Evolutionary conservation across 1,140 invertebrate genomes (phyloP).

Genomic region (Yoshiicerus persimilis): DNA sequence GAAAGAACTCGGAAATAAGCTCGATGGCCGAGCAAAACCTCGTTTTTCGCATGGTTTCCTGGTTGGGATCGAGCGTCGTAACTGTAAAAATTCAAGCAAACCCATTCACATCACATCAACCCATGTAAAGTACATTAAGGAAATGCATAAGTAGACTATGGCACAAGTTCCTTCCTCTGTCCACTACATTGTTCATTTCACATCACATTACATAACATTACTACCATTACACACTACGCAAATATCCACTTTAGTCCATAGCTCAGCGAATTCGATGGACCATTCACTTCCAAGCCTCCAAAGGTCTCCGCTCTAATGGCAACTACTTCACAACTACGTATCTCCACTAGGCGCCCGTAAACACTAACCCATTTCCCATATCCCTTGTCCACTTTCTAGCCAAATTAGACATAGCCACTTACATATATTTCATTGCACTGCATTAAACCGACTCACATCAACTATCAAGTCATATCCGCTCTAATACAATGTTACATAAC

Average conservation of each 20-base stretch:
- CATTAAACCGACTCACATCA: neutral
- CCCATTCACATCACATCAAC: neutral
- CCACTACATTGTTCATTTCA: slow-evolving; percentile 26
- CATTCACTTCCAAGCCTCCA: neutral
- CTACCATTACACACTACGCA: neutral
- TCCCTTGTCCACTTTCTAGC: neutral
- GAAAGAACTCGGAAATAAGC: slow-evolving; percentile 60
- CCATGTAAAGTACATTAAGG: slow-evolving; percentile 9
- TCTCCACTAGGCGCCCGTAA: neutral
- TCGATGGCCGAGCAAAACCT: slow-evolving; percentile 60
- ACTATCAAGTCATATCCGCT: neutral
- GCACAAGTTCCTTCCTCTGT: slow-evolving; percentile 5
- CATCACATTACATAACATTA: neutral
- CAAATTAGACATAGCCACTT: neutral
- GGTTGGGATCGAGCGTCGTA: slow-evolving; percentile 63
- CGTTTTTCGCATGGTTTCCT: slow-evolving; percentile 59
- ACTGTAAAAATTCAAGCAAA: slow-evolving; percentile 55
- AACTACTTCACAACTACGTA: neutral
- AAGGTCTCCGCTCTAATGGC: neutral
- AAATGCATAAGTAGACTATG: slow-evolving; percentile 18
- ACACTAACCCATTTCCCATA: neutral
- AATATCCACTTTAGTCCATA: neutral
- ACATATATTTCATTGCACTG: neutral
- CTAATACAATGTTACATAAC: neutral
- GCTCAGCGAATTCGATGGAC: neutral